phyloP scores from a whole-genome alignment of 2,888 invertebrate species.

The Chymomyza fuscimana region DNA sequence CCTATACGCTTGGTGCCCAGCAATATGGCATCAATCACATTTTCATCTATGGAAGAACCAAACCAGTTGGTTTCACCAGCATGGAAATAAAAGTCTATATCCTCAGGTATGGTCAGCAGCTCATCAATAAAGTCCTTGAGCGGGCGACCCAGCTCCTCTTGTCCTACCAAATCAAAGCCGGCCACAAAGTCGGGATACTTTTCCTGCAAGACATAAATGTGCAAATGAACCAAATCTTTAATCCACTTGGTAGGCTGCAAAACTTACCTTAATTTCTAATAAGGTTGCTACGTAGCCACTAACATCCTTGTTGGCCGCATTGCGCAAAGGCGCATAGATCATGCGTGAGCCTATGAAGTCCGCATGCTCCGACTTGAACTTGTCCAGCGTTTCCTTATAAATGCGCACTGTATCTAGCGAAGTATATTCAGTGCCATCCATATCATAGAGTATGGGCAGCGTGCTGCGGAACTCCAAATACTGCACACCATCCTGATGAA shows the following conservation, averaged over 20 bases:
- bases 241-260: too few species aligned
- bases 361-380: constrained; percentile 83
- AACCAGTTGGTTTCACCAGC: constrained; percentile 91
- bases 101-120: constrained; percentile 80
- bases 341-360: constrained; percentile 85
- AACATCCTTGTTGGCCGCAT: constrained; percentile 78
- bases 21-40: constrained; percentile 88
- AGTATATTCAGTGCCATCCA: constrained; percentile 83
- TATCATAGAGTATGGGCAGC: constrained; percentile 84
- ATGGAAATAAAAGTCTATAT: constrained; percentile 87
- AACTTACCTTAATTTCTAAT: constrained; percentile 66
- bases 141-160: constrained; percentile 86
- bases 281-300: constrained; percentile 79
- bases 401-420: constrained; percentile 82
- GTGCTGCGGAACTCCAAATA: constrained; percentile 86
- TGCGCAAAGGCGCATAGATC: constrained; percentile 85
- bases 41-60: constrained; percentile 84
- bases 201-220: constrained; percentile 75
- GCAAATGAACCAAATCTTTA: too few species aligned
- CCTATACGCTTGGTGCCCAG: constrained; percentile 88
- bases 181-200: constrained; percentile 85
- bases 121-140: constrained; percentile 83
- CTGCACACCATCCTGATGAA: constrained; percentile 85
- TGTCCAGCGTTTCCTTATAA: constrained; percentile 82
- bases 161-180: constrained; percentile 91